Base-by-base conservation (phyloP, 2,888 invertebrate genomes). In the Miltochrista miniata region DNA sequence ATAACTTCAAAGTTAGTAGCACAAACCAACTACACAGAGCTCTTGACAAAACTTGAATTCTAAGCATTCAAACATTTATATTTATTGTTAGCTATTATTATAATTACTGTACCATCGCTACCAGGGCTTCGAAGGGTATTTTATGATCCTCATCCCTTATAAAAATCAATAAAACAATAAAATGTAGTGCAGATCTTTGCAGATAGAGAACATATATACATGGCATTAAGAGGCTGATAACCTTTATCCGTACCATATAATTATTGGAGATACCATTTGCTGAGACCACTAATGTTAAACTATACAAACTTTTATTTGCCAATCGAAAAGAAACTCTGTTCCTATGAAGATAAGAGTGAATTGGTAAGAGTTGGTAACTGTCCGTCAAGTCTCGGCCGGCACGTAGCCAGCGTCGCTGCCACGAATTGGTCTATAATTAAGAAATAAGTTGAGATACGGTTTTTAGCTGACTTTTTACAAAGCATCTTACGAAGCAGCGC, bases 351-450 rank as follows among this genome's bases (percentile, higher is more conserved):
- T n/a, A 56, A 79, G 86, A 68, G 74, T 59, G 51, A 58, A 61
- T 65, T 62, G 61, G 50, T 48, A 46, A 61, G 54, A 64, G 51
- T 41, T n/a, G 42, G 39, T 37, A 40, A 54, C 54, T 56, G 71
- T 68, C 64, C 74, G 74, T 80, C 81, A 79, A 79, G 74, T 74
- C 76, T 79, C 73, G 73, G 75, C 80, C 76, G 80, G 81, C 83
- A 83, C 81, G 83, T 82, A 78, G 79, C 84, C 70, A 78, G 81
- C 83, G 85, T 87, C 83, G 80, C 81, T 72, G 80, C 87, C 85
- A 86, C 83, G 89, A 90, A 87, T 90, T 87, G 84, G 87, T 87
- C 87, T 91, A 91, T 90, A 91, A 91, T 91, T 91, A 90, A 91
- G 90, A 90, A 91, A 90, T 91, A 90, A 90, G 87, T 87, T 87